Conservation (phyloP, 2,113 vertebrate species). For the Dipodomys spectabilis region DNA sequence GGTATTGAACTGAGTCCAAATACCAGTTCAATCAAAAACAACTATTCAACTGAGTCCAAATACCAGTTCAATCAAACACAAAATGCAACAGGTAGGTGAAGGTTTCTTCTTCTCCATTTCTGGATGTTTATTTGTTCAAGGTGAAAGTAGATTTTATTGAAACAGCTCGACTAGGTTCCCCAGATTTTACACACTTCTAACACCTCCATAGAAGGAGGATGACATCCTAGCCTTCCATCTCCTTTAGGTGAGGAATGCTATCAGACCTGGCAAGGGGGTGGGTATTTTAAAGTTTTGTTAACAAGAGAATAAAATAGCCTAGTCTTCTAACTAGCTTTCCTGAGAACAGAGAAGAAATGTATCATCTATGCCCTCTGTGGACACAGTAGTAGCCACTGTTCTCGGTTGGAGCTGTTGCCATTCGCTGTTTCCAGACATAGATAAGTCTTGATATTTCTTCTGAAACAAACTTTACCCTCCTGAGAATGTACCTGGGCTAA, state of each 20-base stretch:
- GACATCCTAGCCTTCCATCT: background rate
- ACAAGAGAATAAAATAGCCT: background rate
- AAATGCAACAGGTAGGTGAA: background rate
- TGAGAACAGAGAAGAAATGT: background rate
- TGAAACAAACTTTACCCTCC: background rate
- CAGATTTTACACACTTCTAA: background rate
- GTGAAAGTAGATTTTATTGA: background rate
- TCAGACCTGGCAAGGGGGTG: background rate
- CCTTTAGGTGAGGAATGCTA: background rate
- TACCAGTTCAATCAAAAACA: too few species aligned
- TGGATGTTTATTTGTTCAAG: background rate
- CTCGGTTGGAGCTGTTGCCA: background rate
- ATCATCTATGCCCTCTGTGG: fast-evolving
- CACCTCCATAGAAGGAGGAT: background rate
- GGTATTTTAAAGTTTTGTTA: background rate
- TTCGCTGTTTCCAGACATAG: background rate
- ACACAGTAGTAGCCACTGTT: background rate
- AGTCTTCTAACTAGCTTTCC: background rate
- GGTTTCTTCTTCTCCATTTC: background rate
- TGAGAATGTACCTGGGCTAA: background rate
- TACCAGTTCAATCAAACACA: too few species aligned
- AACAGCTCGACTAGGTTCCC: background rate
- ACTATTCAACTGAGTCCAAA: too few species aligned
- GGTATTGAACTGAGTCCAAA: too few species aligned
- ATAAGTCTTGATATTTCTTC: constrained; percentile 4